These are phyloP conservation scores for Lasiurus cinereus DNA, from an alignment of 2,113 vertebrate species.

Conservation along the genomic window DNA sequence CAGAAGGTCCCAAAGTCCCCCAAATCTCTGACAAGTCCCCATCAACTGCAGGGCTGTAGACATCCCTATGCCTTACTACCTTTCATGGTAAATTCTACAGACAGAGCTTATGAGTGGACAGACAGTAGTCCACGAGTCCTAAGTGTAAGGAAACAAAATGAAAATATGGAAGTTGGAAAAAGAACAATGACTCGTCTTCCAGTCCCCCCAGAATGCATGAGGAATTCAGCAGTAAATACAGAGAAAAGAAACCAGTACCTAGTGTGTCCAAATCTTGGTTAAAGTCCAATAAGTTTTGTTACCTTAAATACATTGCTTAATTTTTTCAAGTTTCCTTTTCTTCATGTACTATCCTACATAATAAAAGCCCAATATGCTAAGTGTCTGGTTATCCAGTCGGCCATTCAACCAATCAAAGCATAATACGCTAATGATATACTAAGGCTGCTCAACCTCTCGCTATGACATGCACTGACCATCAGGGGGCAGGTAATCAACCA, in stretches of 20 bases:
- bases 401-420: too few relatives aligned
- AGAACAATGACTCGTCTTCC: background rate
- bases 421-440: too few relatives aligned
- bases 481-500: too few relatives aligned
- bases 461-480: too few relatives aligned
- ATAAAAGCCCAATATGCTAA: too few relatives aligned
- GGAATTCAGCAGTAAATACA: background rate
- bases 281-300: background rate
- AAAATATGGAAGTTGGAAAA: background rate
- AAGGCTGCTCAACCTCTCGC: too few relatives aligned
- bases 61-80: background rate
- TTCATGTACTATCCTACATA: background rate
- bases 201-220: background rate
- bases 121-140: background rate
- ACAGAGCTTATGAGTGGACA: background rate
- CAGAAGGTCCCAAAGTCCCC: background rate
- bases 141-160: background rate
- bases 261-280: background rate
- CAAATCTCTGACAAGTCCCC: background rate
- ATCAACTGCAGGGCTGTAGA: background rate
- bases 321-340: slow-evolving; percentile 31
- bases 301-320: background rate
- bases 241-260: background rate
- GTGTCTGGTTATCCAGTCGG: too few relatives aligned
- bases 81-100: background rate